Percentiles rank a stretch among this genome's conserved stretches.
These are phyloP conservation scores for Sarcophaga peregrina DNA, from an alignment of 1,140 invertebrate species.

Conservation along the genomic window DNA sequence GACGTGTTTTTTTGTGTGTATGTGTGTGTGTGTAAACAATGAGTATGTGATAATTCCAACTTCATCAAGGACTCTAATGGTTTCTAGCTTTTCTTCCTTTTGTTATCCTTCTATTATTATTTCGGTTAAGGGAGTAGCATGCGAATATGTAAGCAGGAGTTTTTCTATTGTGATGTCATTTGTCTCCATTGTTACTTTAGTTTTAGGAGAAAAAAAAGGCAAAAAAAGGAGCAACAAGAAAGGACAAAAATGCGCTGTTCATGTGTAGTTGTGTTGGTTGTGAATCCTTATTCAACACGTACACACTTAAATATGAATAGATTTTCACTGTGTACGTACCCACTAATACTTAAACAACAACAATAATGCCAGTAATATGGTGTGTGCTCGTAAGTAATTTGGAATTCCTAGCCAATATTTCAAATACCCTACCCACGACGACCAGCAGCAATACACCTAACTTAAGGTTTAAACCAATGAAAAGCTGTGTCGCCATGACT, in stretches of 20 bases:
- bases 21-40: conserved; percentile 1
- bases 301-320: too few relatives aligned
- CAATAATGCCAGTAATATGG: too few relatives aligned
- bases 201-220: not conserved
- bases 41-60: conserved; percentile 33
- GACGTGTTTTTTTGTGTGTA: not conserved
- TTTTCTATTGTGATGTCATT: conserved; percentile 5
- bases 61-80: conserved; percentile 23
- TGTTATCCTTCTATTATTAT: not conserved
- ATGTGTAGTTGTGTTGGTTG: not conserved
- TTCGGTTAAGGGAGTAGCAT: not conserved
- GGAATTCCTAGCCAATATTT: too few relatives aligned
- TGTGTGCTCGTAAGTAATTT: too few relatives aligned
- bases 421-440: too few relatives aligned
- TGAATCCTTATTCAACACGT: not conserved
- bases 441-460: too few relatives aligned
- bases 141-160: not conserved
- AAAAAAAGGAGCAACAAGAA: too few relatives aligned
- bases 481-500: too few relatives aligned
- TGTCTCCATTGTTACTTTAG: conserved; percentile 9
- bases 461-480: too few relatives aligned
- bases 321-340: too few relatives aligned
- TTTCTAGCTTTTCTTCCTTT: not conserved
- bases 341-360: too few relatives aligned
- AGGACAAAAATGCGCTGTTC: too few relatives aligned